A percentile compares a stretch with the other conserved stretches of the same genome.
Conservation (phyloP, 2,888 invertebrate genomes). For the Mythimna vitellina region DNA sequence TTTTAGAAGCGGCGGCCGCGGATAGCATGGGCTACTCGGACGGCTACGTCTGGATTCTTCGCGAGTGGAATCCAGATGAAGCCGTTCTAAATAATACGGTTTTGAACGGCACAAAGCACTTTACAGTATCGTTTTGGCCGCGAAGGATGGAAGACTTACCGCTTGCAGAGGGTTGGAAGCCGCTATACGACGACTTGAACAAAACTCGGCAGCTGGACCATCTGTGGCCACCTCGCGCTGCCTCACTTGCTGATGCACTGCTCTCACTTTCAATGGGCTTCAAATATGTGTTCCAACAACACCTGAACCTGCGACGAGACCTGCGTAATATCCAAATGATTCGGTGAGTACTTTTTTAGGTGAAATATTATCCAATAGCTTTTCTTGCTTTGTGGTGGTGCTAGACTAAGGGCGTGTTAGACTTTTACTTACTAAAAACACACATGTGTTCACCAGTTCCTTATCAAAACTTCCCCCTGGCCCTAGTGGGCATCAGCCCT, state of each 20-base stretch:
- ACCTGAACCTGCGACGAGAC: slow-evolving; percentile 44
- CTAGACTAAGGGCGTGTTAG: no score
- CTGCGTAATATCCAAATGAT: slow-evolving; percentile 28
- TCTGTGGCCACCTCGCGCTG: slow-evolving; percentile 11
- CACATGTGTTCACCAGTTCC: no score
- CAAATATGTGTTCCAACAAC: slow-evolving; percentile 11
- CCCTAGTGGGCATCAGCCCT: no score
- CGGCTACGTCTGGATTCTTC: slow-evolving; percentile 74
- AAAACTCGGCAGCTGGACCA: background rate
- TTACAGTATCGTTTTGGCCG: slow-evolving; percentile 66
- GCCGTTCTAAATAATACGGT: background rate
- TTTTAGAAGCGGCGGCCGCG: slow-evolving; percentile 91
- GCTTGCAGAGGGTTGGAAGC: background rate
- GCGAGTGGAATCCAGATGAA: slow-evolving; percentile 68
- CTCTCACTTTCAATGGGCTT: slow-evolving; percentile 52
- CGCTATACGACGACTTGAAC: background rate
- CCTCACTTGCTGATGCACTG: slow-evolving; percentile 63
- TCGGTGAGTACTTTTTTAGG: slow-evolving; percentile 30
- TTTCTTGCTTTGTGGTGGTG: no score
- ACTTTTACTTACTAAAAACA: no score
- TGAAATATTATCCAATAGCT: no score
- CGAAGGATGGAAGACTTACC: slow-evolving; percentile 37
- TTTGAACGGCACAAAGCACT: slow-evolving; percentile 32
- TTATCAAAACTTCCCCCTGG: no score
- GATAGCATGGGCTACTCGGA: slow-evolving; percentile 84